Base-by-base conservation (phyloP, 1,140 invertebrate species). In the Pseudomyrmex sp. region DNA sequence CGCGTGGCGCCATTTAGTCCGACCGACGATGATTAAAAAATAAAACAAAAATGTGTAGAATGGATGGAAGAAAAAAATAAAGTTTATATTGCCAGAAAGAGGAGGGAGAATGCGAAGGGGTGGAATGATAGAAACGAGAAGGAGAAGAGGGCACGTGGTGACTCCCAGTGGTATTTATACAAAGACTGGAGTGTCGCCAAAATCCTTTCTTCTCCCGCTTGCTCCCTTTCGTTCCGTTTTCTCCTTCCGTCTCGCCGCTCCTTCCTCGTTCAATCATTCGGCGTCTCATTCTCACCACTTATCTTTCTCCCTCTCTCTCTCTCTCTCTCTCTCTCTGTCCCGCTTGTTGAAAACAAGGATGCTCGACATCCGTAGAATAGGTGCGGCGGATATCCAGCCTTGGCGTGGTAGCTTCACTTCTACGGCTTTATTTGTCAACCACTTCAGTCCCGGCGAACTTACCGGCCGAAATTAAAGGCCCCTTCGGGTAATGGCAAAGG, bases 101-200 rank as follows among this genome's bases (percentile, higher is more conserved):
- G n/a, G n/a, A 56, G 48, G 23, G 35, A 13, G 15, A 9, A 35
- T 35, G 35, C 35, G 35, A 35, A 35, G 0, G 35, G 35, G 35
- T 35, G 35, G 35, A 35, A 35, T 35, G 35, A 35, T 35, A 35
- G 23, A 46, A 35, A 9, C 73, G 46, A 76, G 69, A 48, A 23
- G 66, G 61, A n/a, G 44, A 70, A 0, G 63, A 66, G 52, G 63
- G 44, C 73, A 46, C 70, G 80, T 86, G 89, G 88, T 91, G 89
- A 92, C 89, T 92, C 91, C 89, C 88, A 88, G 89, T 86, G 88
- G 90, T 93, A 93, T 94, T 94, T 94, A 93, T 93, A 93, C 85
- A 91, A 86, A 88, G 87, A 77, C 88, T 93, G 93, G 93, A 94
- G 90, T 91, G 91, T 86, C 90, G 93, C 93, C 93, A 94, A 93